A percentile compares a stretch with the other conserved stretches of the same genome.
phyloP scores from a whole-genome alignment of 2,113 vertebrate genomes.

The Reinhardtius hippoglossoides region DNA sequence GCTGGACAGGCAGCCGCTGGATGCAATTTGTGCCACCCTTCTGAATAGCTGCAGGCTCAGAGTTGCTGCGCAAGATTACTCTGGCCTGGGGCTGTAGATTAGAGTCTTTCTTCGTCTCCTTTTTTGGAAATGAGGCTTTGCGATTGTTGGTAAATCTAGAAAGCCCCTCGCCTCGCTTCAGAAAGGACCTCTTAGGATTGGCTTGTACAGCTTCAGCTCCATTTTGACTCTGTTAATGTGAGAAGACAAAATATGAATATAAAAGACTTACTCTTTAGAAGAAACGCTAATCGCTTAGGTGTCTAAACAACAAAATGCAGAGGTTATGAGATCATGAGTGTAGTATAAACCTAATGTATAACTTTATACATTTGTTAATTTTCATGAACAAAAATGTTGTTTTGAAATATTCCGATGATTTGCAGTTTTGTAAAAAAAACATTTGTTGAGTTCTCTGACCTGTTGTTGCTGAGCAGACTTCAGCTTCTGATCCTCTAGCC shows the following conservation, averaged over 20 bases:
- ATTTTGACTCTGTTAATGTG: constrained; percentile 42
- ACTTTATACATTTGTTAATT: too few species aligned
- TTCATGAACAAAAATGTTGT: too few species aligned
- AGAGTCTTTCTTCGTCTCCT: constrained; percentile 57
- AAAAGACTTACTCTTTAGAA: not conserved
- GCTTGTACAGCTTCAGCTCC: constrained; percentile 47
- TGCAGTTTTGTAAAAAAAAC: not conserved
- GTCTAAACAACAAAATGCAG: not conserved
- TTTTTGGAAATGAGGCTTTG: constrained; percentile 70
- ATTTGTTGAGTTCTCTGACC: constrained; percentile 74
- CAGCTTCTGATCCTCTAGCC: constrained; percentile 87
- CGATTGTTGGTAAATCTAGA: constrained; percentile 84
- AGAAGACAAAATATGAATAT: not conserved
- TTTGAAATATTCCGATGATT: too few species aligned
- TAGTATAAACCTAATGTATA: too few species aligned
- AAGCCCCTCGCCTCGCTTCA: constrained; percentile 92
- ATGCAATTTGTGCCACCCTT: constrained; percentile 38
- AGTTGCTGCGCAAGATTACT: constrained; percentile 55
- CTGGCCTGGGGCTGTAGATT: constrained; percentile 40
- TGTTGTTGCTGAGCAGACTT: constrained; percentile 76
- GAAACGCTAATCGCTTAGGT: not conserved
- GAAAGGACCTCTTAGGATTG: constrained; percentile 87
- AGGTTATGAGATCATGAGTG: not conserved
- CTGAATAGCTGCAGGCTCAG: constrained; percentile 50
- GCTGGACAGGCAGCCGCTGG: constrained; percentile 77